A percentile compares a stretch with the other conserved stretches of the same genome.
These are phyloP conservation scores for Buphagus erythrorhynchus DNA, from an alignment of 2,797 vertebrate species.

Conservation along the genomic window DNA sequence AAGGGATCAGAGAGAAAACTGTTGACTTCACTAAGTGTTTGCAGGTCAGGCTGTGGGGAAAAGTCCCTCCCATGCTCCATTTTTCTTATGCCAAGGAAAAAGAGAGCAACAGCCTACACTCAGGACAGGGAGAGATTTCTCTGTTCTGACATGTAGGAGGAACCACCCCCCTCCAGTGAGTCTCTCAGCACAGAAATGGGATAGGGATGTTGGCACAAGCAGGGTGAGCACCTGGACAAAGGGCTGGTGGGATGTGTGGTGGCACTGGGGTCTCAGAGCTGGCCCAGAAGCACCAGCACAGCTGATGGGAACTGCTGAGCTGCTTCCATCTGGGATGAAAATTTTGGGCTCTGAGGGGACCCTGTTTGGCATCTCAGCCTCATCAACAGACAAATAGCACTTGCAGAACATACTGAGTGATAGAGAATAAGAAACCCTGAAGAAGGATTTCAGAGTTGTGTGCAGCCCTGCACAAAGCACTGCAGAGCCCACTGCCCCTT, in stretches of 20 bases:
- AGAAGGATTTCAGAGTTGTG: not conserved
- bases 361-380: not conserved
- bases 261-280: not conserved
- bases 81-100: not conserved
- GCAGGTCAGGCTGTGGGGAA: not conserved
- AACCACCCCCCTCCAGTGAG: accelerated
- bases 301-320: not conserved
- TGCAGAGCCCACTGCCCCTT: not conserved
- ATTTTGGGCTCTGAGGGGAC: not conserved
- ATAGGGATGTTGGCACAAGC: not conserved
- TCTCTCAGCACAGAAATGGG: too few species aligned
- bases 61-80: not conserved
- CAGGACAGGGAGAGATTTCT: accelerated
- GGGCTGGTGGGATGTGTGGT: not conserved
- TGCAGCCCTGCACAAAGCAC: not conserved
- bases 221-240: accelerated
- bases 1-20: constrained; percentile 3
- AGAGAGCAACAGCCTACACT: accelerated
- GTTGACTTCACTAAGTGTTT: not conserved
- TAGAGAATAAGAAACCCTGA: not conserved
- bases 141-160: not conserved
- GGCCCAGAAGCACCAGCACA: not conserved
- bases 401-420: not conserved
- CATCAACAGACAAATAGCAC: not conserved
- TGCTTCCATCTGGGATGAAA: not conserved